Base-by-base conservation (phyloP, 2,797 vertebrate genomes). In the Spizella passerina region DNA sequence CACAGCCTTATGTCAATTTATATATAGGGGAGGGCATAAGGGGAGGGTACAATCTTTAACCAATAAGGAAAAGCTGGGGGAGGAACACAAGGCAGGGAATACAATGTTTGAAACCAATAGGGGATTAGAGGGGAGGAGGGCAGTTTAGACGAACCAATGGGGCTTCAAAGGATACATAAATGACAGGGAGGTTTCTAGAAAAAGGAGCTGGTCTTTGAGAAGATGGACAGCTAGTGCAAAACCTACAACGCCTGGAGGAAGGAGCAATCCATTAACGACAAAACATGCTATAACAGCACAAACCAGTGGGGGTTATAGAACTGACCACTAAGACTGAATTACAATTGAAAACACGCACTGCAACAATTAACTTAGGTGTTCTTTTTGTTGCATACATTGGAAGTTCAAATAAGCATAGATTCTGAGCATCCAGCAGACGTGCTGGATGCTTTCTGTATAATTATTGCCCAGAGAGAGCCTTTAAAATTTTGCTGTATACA, bases 401-500 rank as follows among this genome's bases (percentile, higher is more conserved):
- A 75, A 83, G 30, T 61, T 80, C 17, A 29, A 41, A 12, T 34
- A 10, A 27, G 5, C 5, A 36, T 13, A 61, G 86, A 65, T 41
- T 76, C 53, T 79, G n/a, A 68, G 7, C 29, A 46, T n/a, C 30
- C 36, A 30, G 13, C 14, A 80, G 85, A 95, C 87, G 79, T 72
- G 14, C 21, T 91, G 36, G 43, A 46, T 49, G 10, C 10, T 49
- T 79, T n/a, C 49, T 76, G 21, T 44, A 78, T 94, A 90, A 93
- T 90, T 77, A 86, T 27, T 82, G 7, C 13, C 12, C 55, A 73
- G 11, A 39, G 13, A 50, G 88, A 53, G 24, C 3, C 10, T 92
- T 96, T 78, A 91, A 68, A 65, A 88, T 88, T 90, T 93, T 96
- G 19, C 36, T 93, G n/a, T 70, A 49, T 86, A 90, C 56, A 63